Percentiles rank a stretch among this genome's conserved stretches.
Evolutionary conservation across 2,113 vertebrate genomes (phyloP).

Genomic region (Xenotilapia flavipinnis): DNA sequence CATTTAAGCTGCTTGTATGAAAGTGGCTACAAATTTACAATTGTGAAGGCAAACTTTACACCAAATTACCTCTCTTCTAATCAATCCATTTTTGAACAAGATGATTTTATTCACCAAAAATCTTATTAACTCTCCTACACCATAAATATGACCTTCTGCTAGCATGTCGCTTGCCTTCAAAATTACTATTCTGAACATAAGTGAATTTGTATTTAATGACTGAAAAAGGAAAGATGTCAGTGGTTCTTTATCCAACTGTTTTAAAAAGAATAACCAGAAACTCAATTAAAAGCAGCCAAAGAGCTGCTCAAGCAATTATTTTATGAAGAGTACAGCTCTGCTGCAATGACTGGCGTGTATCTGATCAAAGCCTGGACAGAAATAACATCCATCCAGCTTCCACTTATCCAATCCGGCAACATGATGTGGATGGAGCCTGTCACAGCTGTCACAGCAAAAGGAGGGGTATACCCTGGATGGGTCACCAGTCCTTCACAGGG

Average conservation of each 20-base stretch:
- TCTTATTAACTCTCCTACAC: neutral
- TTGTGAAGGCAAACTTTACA: neutral
- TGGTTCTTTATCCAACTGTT: neutral
- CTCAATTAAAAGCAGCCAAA: neutral
- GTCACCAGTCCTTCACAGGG: neutral
- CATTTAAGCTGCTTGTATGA: neutral
- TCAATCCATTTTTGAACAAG: neutral
- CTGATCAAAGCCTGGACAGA: neutral
- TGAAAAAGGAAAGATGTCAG: rapidly evolving
- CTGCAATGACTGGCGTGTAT: neutral
- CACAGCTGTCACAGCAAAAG: neutral
- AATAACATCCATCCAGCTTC: neutral
- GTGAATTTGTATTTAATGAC: neutral
- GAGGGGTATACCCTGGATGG: neutral
- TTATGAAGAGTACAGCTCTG: neutral
- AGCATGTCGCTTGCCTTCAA: rapidly evolving
- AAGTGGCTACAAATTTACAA: neutral
- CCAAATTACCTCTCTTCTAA: neutral
- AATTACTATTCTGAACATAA: rapidly evolving
- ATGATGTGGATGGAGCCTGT: neutral
- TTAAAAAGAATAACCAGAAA: neutral
- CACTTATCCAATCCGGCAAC: too few species aligned
- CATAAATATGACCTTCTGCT: neutral
- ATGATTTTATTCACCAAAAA: neutral
- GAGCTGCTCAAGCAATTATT: neutral